Conservation (phyloP, 2,113 vertebrate genomes). For the Perca fluviatilis region DNA sequence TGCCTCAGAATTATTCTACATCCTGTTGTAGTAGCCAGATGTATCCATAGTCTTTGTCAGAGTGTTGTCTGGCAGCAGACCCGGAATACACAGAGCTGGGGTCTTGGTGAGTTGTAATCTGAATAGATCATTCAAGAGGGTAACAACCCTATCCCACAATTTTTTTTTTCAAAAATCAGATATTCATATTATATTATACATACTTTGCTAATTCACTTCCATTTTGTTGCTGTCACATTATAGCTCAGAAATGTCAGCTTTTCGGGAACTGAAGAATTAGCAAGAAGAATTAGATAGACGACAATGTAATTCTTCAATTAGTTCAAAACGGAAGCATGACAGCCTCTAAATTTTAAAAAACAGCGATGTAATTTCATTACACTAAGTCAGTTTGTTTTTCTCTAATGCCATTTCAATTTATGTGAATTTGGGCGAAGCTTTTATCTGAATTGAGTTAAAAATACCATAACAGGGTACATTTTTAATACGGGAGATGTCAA, state of each 20-base stretch:
- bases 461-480: slow-evolving; percentile 1
- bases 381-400: slow-evolving; percentile 11
- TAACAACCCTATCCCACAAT: no score
- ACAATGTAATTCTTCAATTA: slow-evolving; percentile 28
- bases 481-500: slow-evolving; percentile 2
- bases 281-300: not conserved
- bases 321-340: slow-evolving; percentile 21
- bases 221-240: not conserved
- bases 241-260: not conserved
- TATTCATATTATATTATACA: no score
- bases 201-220: not conserved
- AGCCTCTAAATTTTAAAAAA: slow-evolving; percentile 17
- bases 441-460: slow-evolving; percentile 55
- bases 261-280: not conserved
- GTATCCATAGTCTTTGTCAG: no score
- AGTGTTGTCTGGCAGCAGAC: no score
- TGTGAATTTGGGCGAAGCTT: slow-evolving; percentile 42
- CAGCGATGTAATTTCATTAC: slow-evolving; percentile 22
- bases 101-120: no score
- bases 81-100: no score
- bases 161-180: no score
- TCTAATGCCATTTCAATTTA: slow-evolving; percentile 36
- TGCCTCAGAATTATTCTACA: no score
- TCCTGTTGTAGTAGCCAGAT: no score
- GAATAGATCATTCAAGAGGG: no score